Evolutionary conservation across 2,113 vertebrate genomes (phyloP), one percentile per base, ranked within the genome.

Genomic region (Pedionomus torquatus): DNA sequence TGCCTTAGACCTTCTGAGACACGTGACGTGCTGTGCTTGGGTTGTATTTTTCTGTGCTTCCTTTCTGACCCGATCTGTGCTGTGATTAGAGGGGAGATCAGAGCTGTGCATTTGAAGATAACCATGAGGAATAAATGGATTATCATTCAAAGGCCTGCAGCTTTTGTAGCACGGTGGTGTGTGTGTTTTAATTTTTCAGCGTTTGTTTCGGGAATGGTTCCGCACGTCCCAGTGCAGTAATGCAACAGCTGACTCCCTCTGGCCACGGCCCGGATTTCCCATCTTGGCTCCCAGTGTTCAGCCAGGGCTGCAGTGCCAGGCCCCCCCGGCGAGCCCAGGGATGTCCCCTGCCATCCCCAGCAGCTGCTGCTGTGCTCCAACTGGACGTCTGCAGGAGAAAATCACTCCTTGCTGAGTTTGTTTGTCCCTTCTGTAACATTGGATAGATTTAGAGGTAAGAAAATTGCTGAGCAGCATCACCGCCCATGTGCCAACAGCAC

Each of bases 101-200:
- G 80, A 87, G 77, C 77, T 82, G 74, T 43, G 89, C 48, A 3
- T 82, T 89, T 58, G 89, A 78, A 84, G 93, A 83, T 70, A 68
- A 71, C 93, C 46, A 0, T 23, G 90, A 83, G 80, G 88, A 92
- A 74, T 58, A 72, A 74, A 75, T 16, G 12, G 41, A 74, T 33
- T 41, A 2, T 39, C 48, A 13, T 55, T 48, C 75, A 46, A 66
- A 88, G 79, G 61, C 63, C 85, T 33, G 79, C 79, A 48, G 92
- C 79, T 90, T 80, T 63, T 78, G 60, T 70, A 51, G 79, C 83
- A 44, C 83, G 21, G 66, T 61, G 77, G 24, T 60, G 72, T 65
- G 92, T 69, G 65, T 81, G 4, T 93, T 92, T 93, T 92, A 55
- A 51, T 83, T 94, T 83, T 96, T n/a, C 94, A 93, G 93, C 86